Evolutionary conservation across 1,140 invertebrate species (phyloP).

Genomic region (Anastrepha ludens): DNA sequence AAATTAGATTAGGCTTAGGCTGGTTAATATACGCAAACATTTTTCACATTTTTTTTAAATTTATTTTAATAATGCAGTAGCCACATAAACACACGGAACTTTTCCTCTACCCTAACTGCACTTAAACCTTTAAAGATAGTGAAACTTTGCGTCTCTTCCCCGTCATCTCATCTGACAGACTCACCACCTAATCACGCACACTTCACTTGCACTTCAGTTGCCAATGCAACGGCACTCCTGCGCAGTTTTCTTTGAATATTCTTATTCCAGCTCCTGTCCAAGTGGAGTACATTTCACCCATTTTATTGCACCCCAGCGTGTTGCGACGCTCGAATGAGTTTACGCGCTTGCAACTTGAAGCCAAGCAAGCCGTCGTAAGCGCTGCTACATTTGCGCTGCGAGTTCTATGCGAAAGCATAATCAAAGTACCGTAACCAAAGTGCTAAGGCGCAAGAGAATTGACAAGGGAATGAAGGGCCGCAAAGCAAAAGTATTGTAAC

Average conservation of each 20-base stretch:
- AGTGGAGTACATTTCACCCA: constrained; percentile 19
- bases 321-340: neutral
- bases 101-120: no score
- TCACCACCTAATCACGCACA: neutral
- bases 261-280: neutral
- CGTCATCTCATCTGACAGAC: no score
- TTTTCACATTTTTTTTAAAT: no score
- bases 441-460: neutral
- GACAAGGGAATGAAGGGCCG: neutral
- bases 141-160: no score
- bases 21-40: no score
- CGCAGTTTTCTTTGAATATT: neutral
- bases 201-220: neutral
- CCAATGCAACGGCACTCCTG: constrained; percentile 6
- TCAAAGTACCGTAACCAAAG: constrained; percentile 33
- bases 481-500: neutral
- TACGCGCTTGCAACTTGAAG: neutral
- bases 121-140: no score
- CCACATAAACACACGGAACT: no score
- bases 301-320: constrained; percentile 44
- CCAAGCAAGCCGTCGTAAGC: neutral
- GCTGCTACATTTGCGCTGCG: neutral
- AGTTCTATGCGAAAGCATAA: neutral
- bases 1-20: no score
- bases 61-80: no score